Percentiles rank a stretch among this genome's conserved stretches.
These are phyloP conservation scores for Hyperoplus immaculatus DNA, from an alignment of 2,797 vertebrate genomes.

Conservation along the genomic window DNA sequence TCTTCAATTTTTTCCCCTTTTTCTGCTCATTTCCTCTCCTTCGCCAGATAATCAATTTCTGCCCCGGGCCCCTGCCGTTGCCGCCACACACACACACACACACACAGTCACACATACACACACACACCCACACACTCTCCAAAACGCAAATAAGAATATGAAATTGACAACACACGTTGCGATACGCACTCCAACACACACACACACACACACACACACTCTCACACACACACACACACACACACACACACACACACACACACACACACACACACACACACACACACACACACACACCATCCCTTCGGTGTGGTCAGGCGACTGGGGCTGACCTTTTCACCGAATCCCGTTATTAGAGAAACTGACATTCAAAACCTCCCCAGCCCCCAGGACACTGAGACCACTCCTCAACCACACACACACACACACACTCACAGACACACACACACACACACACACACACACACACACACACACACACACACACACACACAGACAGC, in stretches of 20 bases:
- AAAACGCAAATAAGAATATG: constrained; percentile 60
- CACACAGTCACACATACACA: constrained; percentile 24
- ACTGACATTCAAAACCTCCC: constrained; percentile 86
- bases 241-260: constrained; percentile 22
- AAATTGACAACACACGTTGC: constrained; percentile 7
- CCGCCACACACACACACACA: constrained; percentile 32
- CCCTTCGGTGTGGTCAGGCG: constrained; percentile 76
- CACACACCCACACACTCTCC: constrained; percentile 25
- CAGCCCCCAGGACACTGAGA: constrained; percentile 82
- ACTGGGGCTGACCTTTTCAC: constrained; percentile 86
- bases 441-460: no score
- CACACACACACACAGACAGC: not conserved
- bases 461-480: constrained; percentile 4
- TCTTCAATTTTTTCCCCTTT: constrained; percentile 79
- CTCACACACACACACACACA: constrained; percentile 19
- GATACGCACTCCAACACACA: constrained; percentile 38
- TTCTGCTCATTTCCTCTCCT: constrained; percentile 83
- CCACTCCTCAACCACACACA: constrained; percentile 50
- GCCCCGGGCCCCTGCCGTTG: constrained; percentile 71
- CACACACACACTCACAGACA: constrained; percentile 29
- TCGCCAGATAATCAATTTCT: constrained; percentile 83
- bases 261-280: constrained; percentile 15
- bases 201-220: constrained; percentile 41
- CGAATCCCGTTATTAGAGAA: constrained; percentile 87
- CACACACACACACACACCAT: constrained; percentile 42